Base-by-base conservation (phyloP, 2,888 invertebrate genomes). In the Eurois occulta region DNA sequence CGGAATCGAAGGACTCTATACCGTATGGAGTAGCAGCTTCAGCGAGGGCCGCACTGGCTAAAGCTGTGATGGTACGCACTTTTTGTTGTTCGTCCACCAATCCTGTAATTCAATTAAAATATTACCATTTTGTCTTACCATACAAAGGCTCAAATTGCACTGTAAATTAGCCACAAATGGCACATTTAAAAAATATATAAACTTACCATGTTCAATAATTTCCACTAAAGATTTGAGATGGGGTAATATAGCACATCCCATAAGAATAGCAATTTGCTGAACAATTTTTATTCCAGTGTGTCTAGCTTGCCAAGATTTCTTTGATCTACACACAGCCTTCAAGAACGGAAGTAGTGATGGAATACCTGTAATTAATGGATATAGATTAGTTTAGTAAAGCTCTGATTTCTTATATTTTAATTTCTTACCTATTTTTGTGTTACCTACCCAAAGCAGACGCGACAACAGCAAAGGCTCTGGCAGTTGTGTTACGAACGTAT, bases 211-310 rank as follows among this genome's bases (percentile, higher is more conserved):
- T 95, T 99, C 99, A 93, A 99, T 99, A 94, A 99, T 99, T 97
- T 99, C 99, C 16, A 99, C 99, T 78, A 99, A 97, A 69, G 99
- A 99, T 94, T 99, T 99, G 74, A 99, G 97, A 97, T 99, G 99
- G 0, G 99, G 99, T 86, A 99, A 96, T 90, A 99, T 99, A 46
- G 99, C 99, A 93, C 99, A 99, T 13, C 99, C 99, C 99, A 99
- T 99, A 46, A 99, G 97, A 92, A 99, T 99, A 67, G 99, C 99
- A 88, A 99, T 99, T 97, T 99, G 99, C 94, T 99, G 99, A 0
- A 99, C 99, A 92, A 99, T 99, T 97, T 99, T 99, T 83, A 99
- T 99, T 92, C 99, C 99, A 8, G 99, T 99, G 94, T 99, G 99
- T 28, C 98, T 97, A 6, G 98, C 99, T 96, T 99, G 99, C 99